These are phyloP conservation scores for Camponotus vicinus DNA, from an alignment of 1,140 invertebrate genomes.

Conservation along the genomic window DNA sequence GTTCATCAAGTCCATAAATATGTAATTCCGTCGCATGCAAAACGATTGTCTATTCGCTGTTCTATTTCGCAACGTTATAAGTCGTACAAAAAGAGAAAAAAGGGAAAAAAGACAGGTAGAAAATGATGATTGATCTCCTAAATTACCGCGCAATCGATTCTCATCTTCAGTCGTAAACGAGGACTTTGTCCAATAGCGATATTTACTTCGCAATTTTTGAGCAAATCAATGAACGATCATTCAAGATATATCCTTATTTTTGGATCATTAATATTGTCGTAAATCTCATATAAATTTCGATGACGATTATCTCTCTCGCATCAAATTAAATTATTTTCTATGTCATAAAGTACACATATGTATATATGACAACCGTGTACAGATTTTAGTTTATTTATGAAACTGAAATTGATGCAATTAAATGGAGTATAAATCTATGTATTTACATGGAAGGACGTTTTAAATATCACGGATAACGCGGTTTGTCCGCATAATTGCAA, in stretches of 20 bases:
- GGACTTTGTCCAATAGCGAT: neutral
- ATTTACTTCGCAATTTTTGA: neutral
- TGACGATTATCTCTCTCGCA: no score
- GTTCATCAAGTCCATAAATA: constrained; percentile 25
- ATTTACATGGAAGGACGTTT: constrained; percentile 77
- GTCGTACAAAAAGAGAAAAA: neutral
- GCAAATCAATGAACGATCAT: neutral
- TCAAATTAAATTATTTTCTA: no score
- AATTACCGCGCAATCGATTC: constrained; percentile 35
- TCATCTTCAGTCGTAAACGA: constrained; percentile 3
- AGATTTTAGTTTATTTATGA: no score
- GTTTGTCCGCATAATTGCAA: constrained; percentile 80
- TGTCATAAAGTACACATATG: no score
- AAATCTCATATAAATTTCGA: neutral
- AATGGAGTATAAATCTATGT: neutral
- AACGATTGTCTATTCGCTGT: constrained; percentile 8
- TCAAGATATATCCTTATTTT: neutral
- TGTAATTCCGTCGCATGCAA: constrained; percentile 1
- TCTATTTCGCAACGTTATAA: neutral
- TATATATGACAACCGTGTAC: no score
- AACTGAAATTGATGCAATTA: no score
- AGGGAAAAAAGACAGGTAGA: neutral
- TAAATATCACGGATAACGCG: constrained; percentile 77
- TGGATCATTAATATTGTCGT: neutral
- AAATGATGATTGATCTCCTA: neutral